These are phyloP conservation scores for Fistularia commersonii DNA, from an alignment of 2,797 vertebrate species.

Conservation along the genomic window DNA sequence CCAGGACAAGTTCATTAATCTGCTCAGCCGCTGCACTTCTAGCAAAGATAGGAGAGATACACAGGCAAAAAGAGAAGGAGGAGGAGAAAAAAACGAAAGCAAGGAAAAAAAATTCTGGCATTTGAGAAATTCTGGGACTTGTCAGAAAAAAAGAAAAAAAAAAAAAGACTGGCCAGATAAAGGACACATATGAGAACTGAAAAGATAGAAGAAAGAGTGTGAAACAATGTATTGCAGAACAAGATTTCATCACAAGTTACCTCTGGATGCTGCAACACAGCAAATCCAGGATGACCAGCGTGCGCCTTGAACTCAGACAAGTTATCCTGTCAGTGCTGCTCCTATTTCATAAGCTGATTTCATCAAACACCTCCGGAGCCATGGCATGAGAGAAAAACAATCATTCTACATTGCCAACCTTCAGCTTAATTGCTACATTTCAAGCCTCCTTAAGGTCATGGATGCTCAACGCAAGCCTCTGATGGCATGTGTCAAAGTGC, in stretches of 20 bases:
- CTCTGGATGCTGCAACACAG: slow-evolving; percentile 16
- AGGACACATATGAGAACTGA: background rate
- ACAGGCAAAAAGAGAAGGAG: slow-evolving; percentile 10
- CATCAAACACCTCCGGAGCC: slow-evolving; percentile 19
- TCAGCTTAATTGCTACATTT: background rate
- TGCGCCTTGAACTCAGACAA: slow-evolving; percentile 2
- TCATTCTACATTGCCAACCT: slow-evolving; percentile 3
- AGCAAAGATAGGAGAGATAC: too few species aligned
- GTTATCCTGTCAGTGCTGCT: slow-evolving; percentile 11
- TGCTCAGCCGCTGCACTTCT: slow-evolving; percentile 20
- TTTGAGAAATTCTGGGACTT: slow-evolving; percentile 23
- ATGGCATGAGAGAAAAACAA: too few species aligned
- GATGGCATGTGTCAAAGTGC: background rate
- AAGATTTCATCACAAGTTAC: slow-evolving; percentile 6
- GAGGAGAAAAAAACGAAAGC: slow-evolving; percentile 4
- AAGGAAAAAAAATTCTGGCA: slow-evolving; percentile 20
- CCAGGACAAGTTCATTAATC: slow-evolving; percentile 49
- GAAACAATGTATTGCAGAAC: background rate
- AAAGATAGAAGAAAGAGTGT: background rate
- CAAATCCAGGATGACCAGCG: slow-evolving; percentile 15
- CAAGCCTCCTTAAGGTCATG: background rate
- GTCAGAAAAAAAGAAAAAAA: slow-evolving; percentile 10
- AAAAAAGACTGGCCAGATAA: slow-evolving; percentile 10
- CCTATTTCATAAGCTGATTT: slow-evolving; percentile 13
- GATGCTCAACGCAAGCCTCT: slow-evolving; percentile 10